These are phyloP conservation scores for Acromyrmex echinatior DNA, from an alignment of 1,140 invertebrate genomes.

Conservation along the genomic window DNA sequence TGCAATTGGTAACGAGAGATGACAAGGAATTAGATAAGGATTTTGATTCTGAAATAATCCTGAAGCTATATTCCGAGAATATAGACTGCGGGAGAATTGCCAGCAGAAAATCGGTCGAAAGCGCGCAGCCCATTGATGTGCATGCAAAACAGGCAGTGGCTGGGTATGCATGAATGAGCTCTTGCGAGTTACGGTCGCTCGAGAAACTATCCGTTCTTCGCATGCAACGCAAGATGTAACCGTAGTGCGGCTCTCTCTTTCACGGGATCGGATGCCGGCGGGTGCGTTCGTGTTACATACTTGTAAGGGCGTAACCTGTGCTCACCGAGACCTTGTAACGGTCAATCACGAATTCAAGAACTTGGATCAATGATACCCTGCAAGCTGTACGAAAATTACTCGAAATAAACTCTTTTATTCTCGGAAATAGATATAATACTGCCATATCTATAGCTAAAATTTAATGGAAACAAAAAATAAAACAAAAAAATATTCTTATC, in stretches of 20 bases:
- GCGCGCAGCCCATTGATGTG: slow-evolving; percentile 78
- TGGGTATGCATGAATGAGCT: slow-evolving; percentile 79
- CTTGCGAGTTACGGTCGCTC: slow-evolving; percentile 74
- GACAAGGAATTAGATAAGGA: background rate
- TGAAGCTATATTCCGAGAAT: background rate
- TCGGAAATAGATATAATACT: background rate
- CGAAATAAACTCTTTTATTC: background rate
- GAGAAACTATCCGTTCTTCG: slow-evolving; percentile 76
- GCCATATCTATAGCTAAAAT: background rate
- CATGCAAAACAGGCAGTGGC: slow-evolving; percentile 74
- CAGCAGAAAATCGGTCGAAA: slow-evolving; percentile 69
- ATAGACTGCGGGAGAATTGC: background rate
- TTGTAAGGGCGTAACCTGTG: slow-evolving; percentile 70
- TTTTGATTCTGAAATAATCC: slow-evolving; percentile 17
- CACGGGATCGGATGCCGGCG: slow-evolving; percentile 64
- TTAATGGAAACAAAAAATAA: background rate
- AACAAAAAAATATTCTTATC: slow-evolving; percentile 1
- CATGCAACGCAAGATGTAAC: slow-evolving; percentile 64
- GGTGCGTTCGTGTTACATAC: slow-evolving; percentile 70
- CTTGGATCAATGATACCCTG: slow-evolving; percentile 41
- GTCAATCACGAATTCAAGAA: slow-evolving; percentile 71
- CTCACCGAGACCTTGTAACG: slow-evolving; percentile 74
- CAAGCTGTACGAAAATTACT: slow-evolving; percentile 3
- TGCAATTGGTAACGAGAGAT: background rate
- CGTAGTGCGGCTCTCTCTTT: slow-evolving; percentile 53